Conservation (phyloP, 2,888 invertebrate genomes). For the Cheiracanthium punctorium region DNA sequence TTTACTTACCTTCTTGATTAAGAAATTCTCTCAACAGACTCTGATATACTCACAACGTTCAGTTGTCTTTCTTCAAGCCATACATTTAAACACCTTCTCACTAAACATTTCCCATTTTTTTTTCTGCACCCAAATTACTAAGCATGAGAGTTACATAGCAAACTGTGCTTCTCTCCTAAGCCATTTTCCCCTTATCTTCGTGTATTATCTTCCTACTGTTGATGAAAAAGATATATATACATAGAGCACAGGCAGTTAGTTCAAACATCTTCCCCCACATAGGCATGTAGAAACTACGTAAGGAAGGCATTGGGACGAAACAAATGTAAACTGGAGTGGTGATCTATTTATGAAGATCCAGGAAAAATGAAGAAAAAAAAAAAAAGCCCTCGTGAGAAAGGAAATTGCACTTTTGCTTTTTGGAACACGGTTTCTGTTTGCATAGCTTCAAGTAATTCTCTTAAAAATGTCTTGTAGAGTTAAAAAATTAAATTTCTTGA, state of each 20-base stretch:
- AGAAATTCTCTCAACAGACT: not conserved
- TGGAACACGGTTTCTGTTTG: too few species aligned
- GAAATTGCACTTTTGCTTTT: too few species aligned
- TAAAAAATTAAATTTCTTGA: too few species aligned
- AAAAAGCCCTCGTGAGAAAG: too few species aligned
- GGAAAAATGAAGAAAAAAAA: not conserved
- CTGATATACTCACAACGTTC: not conserved
- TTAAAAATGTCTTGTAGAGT: too few species aligned
- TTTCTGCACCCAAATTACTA: slow-evolving; percentile 9
- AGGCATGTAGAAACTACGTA: not conserved
- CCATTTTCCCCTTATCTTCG: slow-evolving; percentile 4
- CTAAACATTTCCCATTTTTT: not conserved
- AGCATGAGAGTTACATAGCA: not conserved
- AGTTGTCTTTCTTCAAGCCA: not conserved
- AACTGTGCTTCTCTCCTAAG: not conserved
- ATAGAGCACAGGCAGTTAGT: not conserved
- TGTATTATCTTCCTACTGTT: slow-evolving; percentile 2
- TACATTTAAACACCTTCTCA: not conserved
- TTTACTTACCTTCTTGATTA: not conserved
- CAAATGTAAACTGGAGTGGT: not conserved
- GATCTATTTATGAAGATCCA: slow-evolving; percentile 9
- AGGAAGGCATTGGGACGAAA: not conserved
- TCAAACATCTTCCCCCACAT: slow-evolving; percentile 12
- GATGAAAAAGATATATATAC: not conserved
- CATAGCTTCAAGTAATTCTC: too few species aligned